phyloP scores from a whole-genome alignment of 1,140 invertebrate species.

The Chlorops oryzae region DNA sequence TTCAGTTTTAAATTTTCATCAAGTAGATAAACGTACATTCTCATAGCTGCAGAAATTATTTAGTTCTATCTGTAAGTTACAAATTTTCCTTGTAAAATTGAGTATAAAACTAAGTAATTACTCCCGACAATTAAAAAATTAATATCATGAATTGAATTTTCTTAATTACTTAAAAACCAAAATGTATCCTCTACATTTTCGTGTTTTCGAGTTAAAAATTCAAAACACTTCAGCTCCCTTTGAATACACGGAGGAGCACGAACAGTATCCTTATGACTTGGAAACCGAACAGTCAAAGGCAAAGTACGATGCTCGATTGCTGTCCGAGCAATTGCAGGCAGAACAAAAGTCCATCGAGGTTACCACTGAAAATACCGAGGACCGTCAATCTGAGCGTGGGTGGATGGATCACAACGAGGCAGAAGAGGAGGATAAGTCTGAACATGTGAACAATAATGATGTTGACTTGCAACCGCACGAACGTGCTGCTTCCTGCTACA shows the following conservation, averaged over 20 bases:
- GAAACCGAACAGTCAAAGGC: slow-evolving; percentile 44
- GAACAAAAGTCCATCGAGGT: slow-evolving; percentile 17
- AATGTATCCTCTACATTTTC: background rate
- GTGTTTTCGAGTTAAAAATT: background rate
- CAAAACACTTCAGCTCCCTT: slow-evolving; percentile 17
- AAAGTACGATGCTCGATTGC: slow-evolving; percentile 44
- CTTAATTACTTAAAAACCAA: background rate
- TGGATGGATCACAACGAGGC: background rate
- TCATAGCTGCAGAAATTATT: background rate
- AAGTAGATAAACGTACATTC: no score
- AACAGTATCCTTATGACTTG: slow-evolving; percentile 38
- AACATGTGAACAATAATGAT: no score
- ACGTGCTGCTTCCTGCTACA: slow-evolving; percentile 39
- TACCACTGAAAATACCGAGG: no score
- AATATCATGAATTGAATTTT: background rate
- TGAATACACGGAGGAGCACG: slow-evolving; percentile 41
- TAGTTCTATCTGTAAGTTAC: background rate
- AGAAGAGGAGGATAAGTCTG: no score
- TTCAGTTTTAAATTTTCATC: no score
- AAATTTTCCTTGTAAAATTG: slow-evolving; percentile 1
- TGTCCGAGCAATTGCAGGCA: slow-evolving; percentile 43
- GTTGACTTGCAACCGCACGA: slow-evolving; percentile 42
- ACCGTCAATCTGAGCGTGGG: background rate
- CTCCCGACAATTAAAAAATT: background rate
- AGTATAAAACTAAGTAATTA: background rate